Evolutionary conservation across 2,797 vertebrate genomes (phyloP).

Genomic region (Melanotaenia parkinsoni): DNA sequence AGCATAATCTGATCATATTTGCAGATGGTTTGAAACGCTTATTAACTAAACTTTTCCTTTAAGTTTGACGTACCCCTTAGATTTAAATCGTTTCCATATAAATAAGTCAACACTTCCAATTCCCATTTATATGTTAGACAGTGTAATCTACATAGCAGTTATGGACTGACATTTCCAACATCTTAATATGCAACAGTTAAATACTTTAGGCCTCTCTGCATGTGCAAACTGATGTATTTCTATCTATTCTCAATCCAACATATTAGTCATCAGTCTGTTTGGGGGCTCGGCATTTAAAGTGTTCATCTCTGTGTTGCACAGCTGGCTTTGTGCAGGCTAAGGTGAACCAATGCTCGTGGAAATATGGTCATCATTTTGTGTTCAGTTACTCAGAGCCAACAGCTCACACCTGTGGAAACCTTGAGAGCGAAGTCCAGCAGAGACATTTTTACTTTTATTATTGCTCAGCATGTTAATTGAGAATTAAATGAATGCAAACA

Average conservation of each 20-base stretch:
- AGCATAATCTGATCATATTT: neutral
- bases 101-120: neutral
- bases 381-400: slow-evolving; percentile 24
- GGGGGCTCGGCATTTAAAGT: neutral
- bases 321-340: neutral
- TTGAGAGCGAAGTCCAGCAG: neutral
- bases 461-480: too few species aligned
- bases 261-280: slow-evolving; percentile 25
- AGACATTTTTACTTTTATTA: neutral
- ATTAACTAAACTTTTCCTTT: slow-evolving; percentile 11
- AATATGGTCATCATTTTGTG: slow-evolving; percentile 29
- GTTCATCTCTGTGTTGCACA: slow-evolving; percentile 15
- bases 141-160: slow-evolving; percentile 7
- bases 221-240: slow-evolving; percentile 6
- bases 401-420: slow-evolving; percentile 45
- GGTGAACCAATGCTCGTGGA: slow-evolving; percentile 11
- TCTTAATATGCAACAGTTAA: slow-evolving; percentile 15
- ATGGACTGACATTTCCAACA: neutral
- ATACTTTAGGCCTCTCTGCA: slow-evolving; percentile 2
- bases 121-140: slow-evolving; percentile 1
- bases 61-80: neutral
- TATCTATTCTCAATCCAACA: slow-evolving; percentile 20
- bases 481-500: too few species aligned
- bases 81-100: neutral
- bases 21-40: slow-evolving; percentile 6